phyloP scores from a whole-genome alignment of 2,797 vertebrate genomes.

The Chromis chromis region DNA sequence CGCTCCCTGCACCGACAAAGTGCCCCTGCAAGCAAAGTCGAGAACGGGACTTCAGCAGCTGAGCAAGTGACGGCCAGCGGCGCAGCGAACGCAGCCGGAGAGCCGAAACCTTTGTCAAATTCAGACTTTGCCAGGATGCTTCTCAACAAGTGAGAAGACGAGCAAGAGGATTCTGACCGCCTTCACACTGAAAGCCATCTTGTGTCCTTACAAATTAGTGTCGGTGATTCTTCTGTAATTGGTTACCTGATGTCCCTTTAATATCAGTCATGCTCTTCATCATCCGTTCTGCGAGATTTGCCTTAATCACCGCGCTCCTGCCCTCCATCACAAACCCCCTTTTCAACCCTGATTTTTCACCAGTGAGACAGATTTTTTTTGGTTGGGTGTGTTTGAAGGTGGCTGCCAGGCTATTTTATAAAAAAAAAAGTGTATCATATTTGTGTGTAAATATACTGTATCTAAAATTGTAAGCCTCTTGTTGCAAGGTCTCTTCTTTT shows the following conservation, averaged over 20 bases:
- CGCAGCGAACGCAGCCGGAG: constrained; percentile 56
- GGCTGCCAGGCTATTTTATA: constrained; percentile 57
- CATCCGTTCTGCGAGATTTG: constrained; percentile 65
- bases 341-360: constrained; percentile 36
- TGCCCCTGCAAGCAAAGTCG: constrained; percentile 77
- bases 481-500: constrained; percentile 69
- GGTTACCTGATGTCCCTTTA: constrained; percentile 68
- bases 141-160: constrained; percentile 89
- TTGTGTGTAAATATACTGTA: constrained; percentile 79
- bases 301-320: constrained; percentile 72
- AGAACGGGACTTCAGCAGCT: constrained; percentile 88
- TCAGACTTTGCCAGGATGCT: constrained; percentile 97
- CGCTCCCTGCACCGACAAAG: constrained; percentile 90
- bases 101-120: constrained; percentile 91
- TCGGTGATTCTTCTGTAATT: constrained; percentile 67
- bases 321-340: constrained; percentile 38
- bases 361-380: constrained; percentile 45
- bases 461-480: constrained; percentile 60
- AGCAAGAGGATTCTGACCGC: constrained; percentile 66
- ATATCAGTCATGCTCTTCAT: constrained; percentile 53
- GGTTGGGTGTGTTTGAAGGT: constrained; percentile 45
- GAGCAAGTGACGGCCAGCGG: constrained; percentile 59
- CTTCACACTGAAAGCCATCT: constrained; percentile 86
- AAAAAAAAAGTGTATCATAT: constrained; percentile 62
- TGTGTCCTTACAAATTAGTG: constrained; percentile 83